A percentile compares a stretch with the other conserved stretches of the same genome.
Evolutionary conservation across 2,888 invertebrate species (phyloP).

Genomic region (Ormyrus thymus): DNA sequence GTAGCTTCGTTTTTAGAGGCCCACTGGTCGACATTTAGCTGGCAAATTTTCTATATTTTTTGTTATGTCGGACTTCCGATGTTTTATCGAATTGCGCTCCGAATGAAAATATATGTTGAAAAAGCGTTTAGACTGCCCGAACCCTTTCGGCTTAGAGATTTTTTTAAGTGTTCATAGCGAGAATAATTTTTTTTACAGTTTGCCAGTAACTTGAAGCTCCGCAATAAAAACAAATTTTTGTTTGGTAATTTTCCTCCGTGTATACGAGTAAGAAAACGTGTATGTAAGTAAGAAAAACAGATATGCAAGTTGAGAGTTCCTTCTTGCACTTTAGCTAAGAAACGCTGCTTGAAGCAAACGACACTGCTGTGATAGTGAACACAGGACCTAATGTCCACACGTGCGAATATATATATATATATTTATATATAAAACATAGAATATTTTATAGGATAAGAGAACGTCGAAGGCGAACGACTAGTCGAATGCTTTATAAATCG

Average conservation of each 20-base stretch:
- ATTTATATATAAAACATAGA: constrained; percentile 27
- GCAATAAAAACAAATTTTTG: constrained; percentile 23
- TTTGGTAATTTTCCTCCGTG: constrained; percentile 35
- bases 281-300: constrained; percentile 16
- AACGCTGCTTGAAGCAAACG: constrained; percentile 63
- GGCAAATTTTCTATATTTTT: constrained; percentile 33
- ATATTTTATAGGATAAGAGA: constrained; percentile 50
- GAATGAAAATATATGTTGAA: too few species aligned
- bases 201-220: too few species aligned
- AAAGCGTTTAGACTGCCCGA: too few species aligned
- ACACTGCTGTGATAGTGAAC: constrained; percentile 73
- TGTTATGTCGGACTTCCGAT: background rate
- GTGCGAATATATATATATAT: constrained; percentile 43
- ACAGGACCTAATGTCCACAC: constrained; percentile 67
- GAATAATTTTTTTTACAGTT: too few species aligned
- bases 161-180: too few species aligned
- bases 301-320: constrained; percentile 56
- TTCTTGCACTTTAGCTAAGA: constrained; percentile 55
- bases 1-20: constrained; percentile 35
- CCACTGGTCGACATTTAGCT: constrained; percentile 35
- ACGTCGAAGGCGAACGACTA: constrained; percentile 59
- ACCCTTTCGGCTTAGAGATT: too few species aligned
- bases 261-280: constrained; percentile 3
- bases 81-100: background rate
- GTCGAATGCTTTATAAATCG: constrained; percentile 52